Evolutionary conservation across 2,113 vertebrate species (phyloP), one percentile per base, ranked within the genome.

Genomic region (Eretmochelys imbricata): DNA sequence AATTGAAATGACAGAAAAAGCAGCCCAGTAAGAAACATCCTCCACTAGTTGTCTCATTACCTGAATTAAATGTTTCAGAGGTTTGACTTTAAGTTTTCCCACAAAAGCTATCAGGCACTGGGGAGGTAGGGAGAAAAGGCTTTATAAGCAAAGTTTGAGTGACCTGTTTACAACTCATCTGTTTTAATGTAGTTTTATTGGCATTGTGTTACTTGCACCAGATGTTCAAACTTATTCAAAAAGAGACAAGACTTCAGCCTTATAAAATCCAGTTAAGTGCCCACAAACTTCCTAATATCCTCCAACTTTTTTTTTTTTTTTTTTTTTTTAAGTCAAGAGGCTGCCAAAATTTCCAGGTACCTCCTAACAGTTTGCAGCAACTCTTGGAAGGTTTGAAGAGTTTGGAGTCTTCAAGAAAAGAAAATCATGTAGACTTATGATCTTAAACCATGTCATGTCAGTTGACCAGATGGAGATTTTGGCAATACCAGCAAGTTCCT

Each of bases 81-180:
- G 51, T 51, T 82, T 35, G 31, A 0, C 17, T 85, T 85, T 95
- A 11, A 16, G 83, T 38, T 95, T 82, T 82, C 89, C 92, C 93
- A 93, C 94, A 59, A 84, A 84, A 92, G 89, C 87, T 93, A 90
- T 87, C 89, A 38, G 84, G 89, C 95, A 72, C 10, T n/a, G 19
- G 65, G 65, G 65, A 97, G 87, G 93, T 94, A 94, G 88, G 87
- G 96, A 89, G 92, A 88, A 96, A 97, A 93, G 42, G 89, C 38
- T 79, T 80, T 5, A 92, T 84, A 89, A 92, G 90, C 65, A 92
- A 96, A 95, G 92, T 85, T 87, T 93, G 83, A 96, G 92, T 0
- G 49, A 88, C n/a, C 85, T 93, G 92, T 89, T 95, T 93, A 96
- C 92, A 87, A 49, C 46, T 54, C 75, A 42, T 88, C 85, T 92